Evolutionary conservation across 2,888 invertebrate species (phyloP).

Genomic region (Pediacus dermestoides): DNA sequence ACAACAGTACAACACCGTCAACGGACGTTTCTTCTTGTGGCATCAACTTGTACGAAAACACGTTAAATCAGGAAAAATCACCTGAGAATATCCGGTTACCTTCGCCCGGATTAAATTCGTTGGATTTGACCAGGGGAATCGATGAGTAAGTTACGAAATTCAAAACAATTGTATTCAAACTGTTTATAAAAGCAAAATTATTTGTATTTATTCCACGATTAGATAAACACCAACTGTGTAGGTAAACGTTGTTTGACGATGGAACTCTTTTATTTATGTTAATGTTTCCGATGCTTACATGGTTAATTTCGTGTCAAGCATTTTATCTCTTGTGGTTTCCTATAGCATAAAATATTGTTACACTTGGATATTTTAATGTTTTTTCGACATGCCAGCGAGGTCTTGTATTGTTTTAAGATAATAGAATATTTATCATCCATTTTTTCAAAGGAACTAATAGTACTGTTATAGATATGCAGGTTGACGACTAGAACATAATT

Average conservation of each 20-base stretch:
- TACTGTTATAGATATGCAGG: too few species aligned
- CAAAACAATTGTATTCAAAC: too few species aligned
- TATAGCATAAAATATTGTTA: conserved; percentile 13
- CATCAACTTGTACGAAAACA: conserved; percentile 9
- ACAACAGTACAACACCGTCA: conserved; percentile 12
- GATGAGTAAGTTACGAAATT: conserved; percentile 42
- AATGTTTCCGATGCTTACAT: conserved; percentile 25
- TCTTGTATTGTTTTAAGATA: conserved; percentile 15
- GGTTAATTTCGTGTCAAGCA: conserved; percentile 27
- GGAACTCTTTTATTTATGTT: conserved; percentile 21
- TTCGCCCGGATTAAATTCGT: conserved; percentile 32
- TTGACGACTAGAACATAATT: too few species aligned
- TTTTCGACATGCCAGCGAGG: conserved; percentile 6
- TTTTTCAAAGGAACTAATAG: too few species aligned
- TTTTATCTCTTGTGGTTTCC: conserved; percentile 17
- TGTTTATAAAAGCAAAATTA: conserved; percentile 16
- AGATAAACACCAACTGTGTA: conserved; percentile 14
- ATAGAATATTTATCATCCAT: conserved; percentile 15
- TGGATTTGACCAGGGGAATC: conserved; percentile 36
- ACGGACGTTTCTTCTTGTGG: too few species aligned
- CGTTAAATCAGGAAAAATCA: conserved; percentile 3
- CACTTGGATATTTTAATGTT: conserved; percentile 9
- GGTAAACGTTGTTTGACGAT: conserved; percentile 9
- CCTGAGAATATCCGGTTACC: conserved; percentile 1
- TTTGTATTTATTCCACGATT: conserved; percentile 12